phyloP scores from a whole-genome alignment of 2,113 vertebrate species.

The Equus przewalskii region DNA sequence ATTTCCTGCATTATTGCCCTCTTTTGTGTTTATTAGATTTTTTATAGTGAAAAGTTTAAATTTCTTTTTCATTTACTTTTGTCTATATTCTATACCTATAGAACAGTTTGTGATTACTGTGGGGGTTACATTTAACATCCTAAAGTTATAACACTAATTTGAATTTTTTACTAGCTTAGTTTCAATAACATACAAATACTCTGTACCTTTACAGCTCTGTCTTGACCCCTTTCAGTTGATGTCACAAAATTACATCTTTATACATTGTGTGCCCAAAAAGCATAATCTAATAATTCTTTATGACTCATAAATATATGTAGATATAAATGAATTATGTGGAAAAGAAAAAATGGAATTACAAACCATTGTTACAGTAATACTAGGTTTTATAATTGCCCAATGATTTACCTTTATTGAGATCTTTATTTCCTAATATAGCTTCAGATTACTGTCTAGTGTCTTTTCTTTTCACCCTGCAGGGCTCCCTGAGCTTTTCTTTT shows the following conservation, averaged over 20 bases:
- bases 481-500: neutral
- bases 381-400: neutral
- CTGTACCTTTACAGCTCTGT: neutral
- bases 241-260: neutral
- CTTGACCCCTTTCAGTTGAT: neutral
- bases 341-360: neutral
- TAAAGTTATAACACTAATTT: neutral
- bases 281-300: neutral
- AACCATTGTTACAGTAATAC: neutral
- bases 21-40: neutral
- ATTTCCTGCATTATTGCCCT: neutral
- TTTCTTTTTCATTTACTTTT: neutral
- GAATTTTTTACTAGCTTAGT: neutral
- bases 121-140: neutral
- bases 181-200: neutral
- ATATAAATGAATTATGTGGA: neutral
- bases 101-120: neutral
- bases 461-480: neutral
- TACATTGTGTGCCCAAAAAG: neutral
- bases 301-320: too few relatives aligned
- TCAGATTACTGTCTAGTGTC: neutral
- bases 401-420: slow-evolving; percentile 16
- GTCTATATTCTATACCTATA: neutral
- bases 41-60: neutral
- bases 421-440: neutral